Evolutionary conservation across 2,113 vertebrate genomes (phyloP).

Genomic region (Nesogale talazaci): DNA sequence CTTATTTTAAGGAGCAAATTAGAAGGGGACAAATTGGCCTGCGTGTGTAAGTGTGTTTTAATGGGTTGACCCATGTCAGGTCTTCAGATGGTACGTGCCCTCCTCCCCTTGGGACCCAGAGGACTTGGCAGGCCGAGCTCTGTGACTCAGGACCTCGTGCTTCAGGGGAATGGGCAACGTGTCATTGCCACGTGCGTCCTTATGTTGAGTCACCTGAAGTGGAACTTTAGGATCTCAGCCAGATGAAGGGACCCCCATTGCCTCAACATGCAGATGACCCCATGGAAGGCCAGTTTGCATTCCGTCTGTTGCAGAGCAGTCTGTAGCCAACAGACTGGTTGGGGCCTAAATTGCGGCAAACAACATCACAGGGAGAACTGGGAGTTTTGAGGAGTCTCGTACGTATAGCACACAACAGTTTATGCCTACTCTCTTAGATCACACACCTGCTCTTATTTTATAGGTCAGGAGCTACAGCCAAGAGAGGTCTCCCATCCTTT

Average conservation of each 20-base stretch:
- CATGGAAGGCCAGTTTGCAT: not conserved
- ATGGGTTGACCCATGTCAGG: rapidly evolving
- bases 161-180: not conserved
- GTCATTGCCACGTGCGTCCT: not conserved
- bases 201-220: constrained; percentile 13
- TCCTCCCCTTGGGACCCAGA: not conserved
- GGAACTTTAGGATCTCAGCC: not conserved
- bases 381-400: not conserved
- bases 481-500: not conserved
- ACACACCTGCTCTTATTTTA: not conserved
- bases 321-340: not conserved
- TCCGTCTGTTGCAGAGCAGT: not conserved
- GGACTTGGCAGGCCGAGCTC: not conserved
- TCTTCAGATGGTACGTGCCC: not conserved
- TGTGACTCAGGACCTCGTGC: not conserved
- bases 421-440: not conserved
- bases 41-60: not conserved
- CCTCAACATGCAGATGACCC: not conserved
- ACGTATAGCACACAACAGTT: not conserved
- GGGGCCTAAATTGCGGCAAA: not conserved
- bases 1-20: constrained; percentile 60
- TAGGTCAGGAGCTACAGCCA: constrained; percentile 44
- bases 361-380: not conserved
- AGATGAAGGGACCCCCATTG: not conserved
- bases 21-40: constrained; percentile 42